Evolutionary conservation across 2,888 invertebrate genomes (phyloP), one percentile per base, ranked within the genome.

Genomic region (Melieria picta): DNA sequence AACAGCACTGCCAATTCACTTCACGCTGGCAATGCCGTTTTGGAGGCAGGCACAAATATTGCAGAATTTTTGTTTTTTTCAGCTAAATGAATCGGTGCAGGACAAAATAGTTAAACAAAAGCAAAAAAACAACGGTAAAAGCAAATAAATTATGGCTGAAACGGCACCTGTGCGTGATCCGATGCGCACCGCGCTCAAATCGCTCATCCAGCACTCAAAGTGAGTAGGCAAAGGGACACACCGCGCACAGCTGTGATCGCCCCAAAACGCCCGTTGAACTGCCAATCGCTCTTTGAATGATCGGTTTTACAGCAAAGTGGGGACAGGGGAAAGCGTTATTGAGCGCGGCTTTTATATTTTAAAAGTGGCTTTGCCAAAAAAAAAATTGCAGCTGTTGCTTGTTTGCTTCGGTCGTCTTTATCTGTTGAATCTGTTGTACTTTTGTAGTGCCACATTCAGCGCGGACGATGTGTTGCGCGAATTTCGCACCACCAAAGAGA

Each of bases 391-490:
- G 30, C 30, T 2, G 30, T 30, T 30, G 30, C 30, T 30, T 30
- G 30, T 30, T 30, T 30, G 30, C 30, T 30, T 30, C 30, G 30
- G 50, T 50, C 10, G 11, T 50, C 50, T 10, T 50, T 50, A 10
- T 2, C 11, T 50, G 2, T 43, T 46, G n/a, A 52, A 46, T 58
- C 7, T 61, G 43, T 72, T 71, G 71, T 68, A 72, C 72, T 56
- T 66, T 52, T 78, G 7, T 69, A 87, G 86, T 69, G 78, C 84
- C 9, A 77, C 77, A 30, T 82, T 82, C 56, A 80, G 82, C 7
- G 76, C 82, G 4, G 86, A 86, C 10, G 79, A 78, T 67, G 83
- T 86, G 13, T 58, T 86, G 5, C 77, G 81, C 1, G 83, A 84
- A 52, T 86, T 86, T 77, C 82, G 82, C 1, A 78, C 79, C 56